These are phyloP conservation scores for Percopsis omiscomaycus DNA, from an alignment of 2,797 vertebrate genomes.

Conservation along the genomic window DNA sequence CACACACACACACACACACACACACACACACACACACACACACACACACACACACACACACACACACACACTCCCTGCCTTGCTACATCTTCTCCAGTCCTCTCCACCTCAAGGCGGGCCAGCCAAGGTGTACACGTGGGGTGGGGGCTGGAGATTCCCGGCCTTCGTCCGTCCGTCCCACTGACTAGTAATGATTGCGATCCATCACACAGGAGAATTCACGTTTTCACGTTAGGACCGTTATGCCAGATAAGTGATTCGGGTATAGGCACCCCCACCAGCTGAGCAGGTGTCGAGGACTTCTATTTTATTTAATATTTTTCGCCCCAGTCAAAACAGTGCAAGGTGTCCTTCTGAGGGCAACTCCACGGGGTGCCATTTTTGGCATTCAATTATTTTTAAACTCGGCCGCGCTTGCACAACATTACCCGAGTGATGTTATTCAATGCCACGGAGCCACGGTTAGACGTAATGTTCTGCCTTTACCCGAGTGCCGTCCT, in stretches of 20 bases:
- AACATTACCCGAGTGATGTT: not conserved
- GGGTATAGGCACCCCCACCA: constrained; percentile 39
- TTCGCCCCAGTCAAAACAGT: constrained; percentile 5
- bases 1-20: constrained; percentile 8
- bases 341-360: constrained; percentile 4
- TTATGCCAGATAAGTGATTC: constrained; percentile 34
- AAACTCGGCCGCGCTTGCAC: too few species aligned
- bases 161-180: constrained; percentile 32
- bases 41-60: not conserved
- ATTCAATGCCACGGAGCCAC: constrained; percentile 5
- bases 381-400: too few species aligned
- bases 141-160: constrained; percentile 27
- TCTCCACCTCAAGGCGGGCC: not conserved
- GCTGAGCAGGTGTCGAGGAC: constrained; percentile 46
- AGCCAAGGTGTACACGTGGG: constrained; percentile 37
- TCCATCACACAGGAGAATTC: constrained; percentile 56
- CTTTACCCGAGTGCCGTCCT: constrained; percentile 32
- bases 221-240: constrained; percentile 34
- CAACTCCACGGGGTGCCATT: too few species aligned
- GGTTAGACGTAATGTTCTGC: constrained; percentile 41
- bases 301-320: constrained; percentile 1
- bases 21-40: constrained; percentile 7
- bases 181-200: constrained; percentile 58
- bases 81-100: constrained; percentile 4
- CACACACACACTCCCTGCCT: constrained; percentile 3